Evolutionary conservation across 2,888 invertebrate species (phyloP), one percentile per base, ranked within the genome.

Genomic region (Eupithecia insigniata): DNA sequence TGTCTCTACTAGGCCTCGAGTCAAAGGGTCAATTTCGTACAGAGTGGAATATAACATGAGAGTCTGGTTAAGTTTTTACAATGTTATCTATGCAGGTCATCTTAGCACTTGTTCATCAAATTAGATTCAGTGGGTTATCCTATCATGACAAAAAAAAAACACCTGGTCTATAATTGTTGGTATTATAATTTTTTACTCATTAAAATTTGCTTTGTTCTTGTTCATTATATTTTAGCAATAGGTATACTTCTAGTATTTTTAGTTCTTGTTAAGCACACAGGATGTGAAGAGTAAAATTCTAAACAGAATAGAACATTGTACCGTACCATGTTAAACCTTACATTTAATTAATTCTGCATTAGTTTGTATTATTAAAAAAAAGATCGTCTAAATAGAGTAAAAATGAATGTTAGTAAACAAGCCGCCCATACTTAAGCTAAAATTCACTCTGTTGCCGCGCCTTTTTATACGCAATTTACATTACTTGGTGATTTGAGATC

Each of bases 1-100:
- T n/a, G 43, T 2, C 36, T 18, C 18, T 43, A 51, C 51, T 51
- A 18, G 2, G 5, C 8, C 1, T 22, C 2, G 1, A 51, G 51
- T 51, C 51, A 46, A n/a, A 18, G 46, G 46, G n/a, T 46, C 46
- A 55, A 14, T 55, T 55, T 26, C 26, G 14, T 22, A 22, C 55
- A 55, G 12, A 55, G 26, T 55, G 55, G 55, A 26, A 51, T 4
- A 55, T 26, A 55, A 22, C 55, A 12, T 22, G 3, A 22, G 51
- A 55, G 55, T 26, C 4, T 26, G 26, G 55, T 55, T 55, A 26
- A 55, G 55, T 55, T 55, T 55, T 55, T 26, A 55, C 55, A 55
- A 26, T 55, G 10, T 55, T 55, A 55, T 55, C 55, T 55, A 55
- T 55, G 12, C 22, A 55, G 55, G 55, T 55, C 55, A 55, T 55